These are phyloP conservation scores for Chiloscyllium punctatum DNA, from an alignment of 2,797 vertebrate genomes.

Conservation along the genomic window DNA sequence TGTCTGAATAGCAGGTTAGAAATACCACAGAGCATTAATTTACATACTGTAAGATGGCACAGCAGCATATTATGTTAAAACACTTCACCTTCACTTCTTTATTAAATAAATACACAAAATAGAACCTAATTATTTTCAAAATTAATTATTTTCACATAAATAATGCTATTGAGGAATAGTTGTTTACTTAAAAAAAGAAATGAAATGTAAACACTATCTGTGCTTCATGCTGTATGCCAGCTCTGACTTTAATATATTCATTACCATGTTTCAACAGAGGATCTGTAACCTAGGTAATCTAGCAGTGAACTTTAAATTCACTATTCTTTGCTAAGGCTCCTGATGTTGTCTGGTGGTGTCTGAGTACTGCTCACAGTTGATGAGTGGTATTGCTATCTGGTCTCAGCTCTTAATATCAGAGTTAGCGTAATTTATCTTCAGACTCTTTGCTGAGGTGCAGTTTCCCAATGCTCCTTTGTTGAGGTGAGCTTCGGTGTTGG, in stretches of 20 bases:
- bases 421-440: not conserved
- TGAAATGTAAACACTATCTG: constrained; percentile 2
- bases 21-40: not conserved
- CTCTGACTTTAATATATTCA: not conserved
- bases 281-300: not conserved
- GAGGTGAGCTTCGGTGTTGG: not conserved
- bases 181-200: constrained; percentile 1
- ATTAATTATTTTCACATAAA: constrained; percentile 6
- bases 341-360: not conserved
- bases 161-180: not conserved
- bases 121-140: constrained; percentile 1
- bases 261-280: not conserved
- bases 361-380: not conserved
- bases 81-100: not conserved
- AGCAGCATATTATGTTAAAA: not conserved
- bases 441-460: not conserved
- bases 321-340: not conserved
- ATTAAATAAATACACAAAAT: not conserved
- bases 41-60: not conserved
- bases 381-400: not conserved
- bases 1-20: not conserved
- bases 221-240: constrained; percentile 1
- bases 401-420: not conserved
- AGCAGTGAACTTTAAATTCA: not conserved
- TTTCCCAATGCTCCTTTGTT: not conserved